phyloP scores from a whole-genome alignment of 2,113 vertebrate species.

The Nestor notabilis region DNA sequence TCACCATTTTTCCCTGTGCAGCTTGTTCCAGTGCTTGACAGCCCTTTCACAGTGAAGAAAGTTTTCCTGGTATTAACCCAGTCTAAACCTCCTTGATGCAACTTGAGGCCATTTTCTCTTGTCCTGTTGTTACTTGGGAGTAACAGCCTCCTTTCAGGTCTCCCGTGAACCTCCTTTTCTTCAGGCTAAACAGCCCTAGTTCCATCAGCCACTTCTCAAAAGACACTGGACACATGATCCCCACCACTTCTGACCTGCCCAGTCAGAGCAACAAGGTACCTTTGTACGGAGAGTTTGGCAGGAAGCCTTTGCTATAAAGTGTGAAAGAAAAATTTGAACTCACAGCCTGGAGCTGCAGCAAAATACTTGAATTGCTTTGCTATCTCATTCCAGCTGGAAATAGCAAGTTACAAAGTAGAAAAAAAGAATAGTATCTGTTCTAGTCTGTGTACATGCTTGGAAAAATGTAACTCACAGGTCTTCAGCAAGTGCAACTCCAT shows the following conservation, averaged over 20 bases:
- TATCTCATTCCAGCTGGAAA: background rate
- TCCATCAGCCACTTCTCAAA: background rate
- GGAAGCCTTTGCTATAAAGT: background rate
- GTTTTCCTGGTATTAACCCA: background rate
- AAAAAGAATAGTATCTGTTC: background rate
- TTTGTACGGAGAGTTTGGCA: background rate
- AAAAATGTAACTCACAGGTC: background rate
- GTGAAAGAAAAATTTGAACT: background rate
- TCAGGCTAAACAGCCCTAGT: background rate
- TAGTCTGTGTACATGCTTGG: background rate
- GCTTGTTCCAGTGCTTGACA: background rate
- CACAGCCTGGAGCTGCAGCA: background rate
- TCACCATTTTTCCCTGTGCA: background rate
- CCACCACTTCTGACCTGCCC: background rate
- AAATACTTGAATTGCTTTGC: background rate
- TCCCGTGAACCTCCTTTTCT: background rate
- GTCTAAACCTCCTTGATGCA: background rate
- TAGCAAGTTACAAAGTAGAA: background rate
- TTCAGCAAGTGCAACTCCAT: background rate
- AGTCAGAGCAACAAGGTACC: background rate
- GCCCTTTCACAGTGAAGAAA: background rate
- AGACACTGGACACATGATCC: background rate
- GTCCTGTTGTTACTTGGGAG: background rate
- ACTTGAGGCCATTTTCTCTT: background rate
- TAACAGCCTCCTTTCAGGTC: no score